Evolutionary conservation across 2,113 vertebrate genomes (phyloP), one percentile per base, ranked within the genome.

Genomic region (Saiga tatarica): DNA sequence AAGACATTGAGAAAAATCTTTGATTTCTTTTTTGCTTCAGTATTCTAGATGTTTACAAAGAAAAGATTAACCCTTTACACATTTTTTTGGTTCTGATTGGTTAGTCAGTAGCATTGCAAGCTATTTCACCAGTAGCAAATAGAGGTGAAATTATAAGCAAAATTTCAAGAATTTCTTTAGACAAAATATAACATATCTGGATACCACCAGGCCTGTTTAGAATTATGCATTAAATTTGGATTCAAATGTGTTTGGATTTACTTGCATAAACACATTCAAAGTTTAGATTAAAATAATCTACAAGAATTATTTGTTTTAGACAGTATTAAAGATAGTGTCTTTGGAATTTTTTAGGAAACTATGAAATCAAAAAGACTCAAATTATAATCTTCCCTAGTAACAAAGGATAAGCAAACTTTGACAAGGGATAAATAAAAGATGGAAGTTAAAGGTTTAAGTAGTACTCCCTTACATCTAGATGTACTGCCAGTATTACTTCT

Each of bases 81-180:
- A 50, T 62, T 71, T 78, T 67, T 59, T 9, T 53, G 36, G 76
- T 95, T 97, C 87, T 95, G 6, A 47, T 60, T 71, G 26, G 33
- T 74, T 86, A 57, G n/a, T 86, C 3, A 42, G 8, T 45, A n/a
- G 45, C 50, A 71, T 25, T 52, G 42, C 74, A 90, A 57, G 25
- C 17, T 79, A 59, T 52, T 47, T 52, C 39, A 89, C 14, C 21
- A 39, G 26, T n/a, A 89, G 17, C 39, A 81, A 94, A 42, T 5
- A 30, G 12, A 87, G 45, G 36, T 82, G 36, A 95, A 86, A 88
- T 71, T 52, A 3, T 92, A 93, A 82, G 14, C n/a, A 95, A n/a
- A 86, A 92, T 94, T 67, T 96, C 5, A 36, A 79, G 36, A 90
- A 78, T 88, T 94, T 93, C 81, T 76, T 95, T 86, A 96, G 45